Evolutionary conservation across 1,140 invertebrate genomes (phyloP).

Genomic region (Dendrolimus punctatus): DNA sequence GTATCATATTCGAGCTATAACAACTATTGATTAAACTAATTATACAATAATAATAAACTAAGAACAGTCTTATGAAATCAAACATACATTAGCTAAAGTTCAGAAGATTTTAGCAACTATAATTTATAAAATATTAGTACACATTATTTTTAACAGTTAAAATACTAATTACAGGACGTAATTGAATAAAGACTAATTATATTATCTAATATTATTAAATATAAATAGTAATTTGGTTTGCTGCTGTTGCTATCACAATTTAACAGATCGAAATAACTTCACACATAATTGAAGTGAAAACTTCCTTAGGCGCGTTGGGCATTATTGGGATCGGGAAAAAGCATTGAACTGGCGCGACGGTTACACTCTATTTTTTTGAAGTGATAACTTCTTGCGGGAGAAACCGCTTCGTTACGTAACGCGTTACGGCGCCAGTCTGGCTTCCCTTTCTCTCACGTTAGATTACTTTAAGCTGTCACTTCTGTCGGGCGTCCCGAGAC

Average conservation of each 20-base stretch:
- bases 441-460: too few relatives aligned
- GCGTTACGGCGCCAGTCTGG: too few relatives aligned
- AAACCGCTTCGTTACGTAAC: too few relatives aligned
- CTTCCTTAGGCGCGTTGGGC: too few relatives aligned
- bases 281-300: too few relatives aligned
- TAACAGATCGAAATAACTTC: conserved; percentile 6
- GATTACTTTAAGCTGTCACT: too few relatives aligned
- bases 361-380: too few relatives aligned
- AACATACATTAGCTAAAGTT: conserved; percentile 28
- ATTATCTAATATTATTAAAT: conserved; percentile 21
- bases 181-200: conserved; percentile 28
- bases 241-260: conserved; percentile 18
- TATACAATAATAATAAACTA: conserved; percentile 43
- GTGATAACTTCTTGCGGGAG: too few relatives aligned
- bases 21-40: conserved; percentile 10
- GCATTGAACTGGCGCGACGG: too few relatives aligned
- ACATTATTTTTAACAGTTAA: conserved; percentile 12
- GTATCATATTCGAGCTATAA: conserved; percentile 41
- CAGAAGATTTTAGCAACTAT: conserved; percentile 21
- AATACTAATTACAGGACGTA: conserved; percentile 26
- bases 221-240: conserved; percentile 21
- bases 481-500: too few relatives aligned
- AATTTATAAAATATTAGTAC: conserved; percentile 30
- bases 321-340: too few relatives aligned
- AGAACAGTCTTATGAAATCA: conserved; percentile 57